Evolutionary conservation across 2,797 vertebrate species (phyloP), one percentile per base, ranked within the genome.

Genomic region (Coendou prehensilis): DNA sequence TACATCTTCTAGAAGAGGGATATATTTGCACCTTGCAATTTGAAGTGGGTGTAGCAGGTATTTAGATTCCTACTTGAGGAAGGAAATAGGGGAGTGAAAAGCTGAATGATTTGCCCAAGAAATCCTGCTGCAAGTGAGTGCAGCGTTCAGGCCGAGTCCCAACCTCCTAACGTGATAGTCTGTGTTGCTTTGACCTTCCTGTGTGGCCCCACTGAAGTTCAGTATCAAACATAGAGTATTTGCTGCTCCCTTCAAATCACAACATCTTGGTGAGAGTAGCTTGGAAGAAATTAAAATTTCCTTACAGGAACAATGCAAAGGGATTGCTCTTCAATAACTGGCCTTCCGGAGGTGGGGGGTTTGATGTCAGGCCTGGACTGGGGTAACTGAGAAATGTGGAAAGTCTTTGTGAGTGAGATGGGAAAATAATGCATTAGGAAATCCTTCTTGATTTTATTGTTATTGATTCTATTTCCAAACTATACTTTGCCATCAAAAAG

Each of bases 11-110:
- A 30, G 30, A 28, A 71, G 64, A 94, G 76, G 37, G 47, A 93
- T 15, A 79, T 71, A 78, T 45, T 85, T 82, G 33, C 30, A 79
- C 75, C 28, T 85, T 80, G 73, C 81, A 88, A 22, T 93, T 76
- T 88, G 78, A 96, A 88, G 89, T 93, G 76, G 47, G 37, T 37
- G 59, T 33, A 59, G 23, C 54, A 69, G n/a, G 59, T 56, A 93
- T 78, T 76, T 88, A 73, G 96, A 89, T 93, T 92, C 33, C 54
- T 82, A 22, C 50, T 81, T 83, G 22, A 89, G 63, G 67, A 91
- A 86, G 41, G 18, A 93, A 83, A 81, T 45, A 50, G 52, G 9
- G 2, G 10, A 86, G 2, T 67, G 67, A 61, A 71, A 67, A 83
- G 33, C 61, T 85, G 67, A 88, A 28, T 22, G n/a, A 28, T 88